Conservation (phyloP, 2,113 vertebrate genomes). For the Aegotheles bennettii region DNA sequence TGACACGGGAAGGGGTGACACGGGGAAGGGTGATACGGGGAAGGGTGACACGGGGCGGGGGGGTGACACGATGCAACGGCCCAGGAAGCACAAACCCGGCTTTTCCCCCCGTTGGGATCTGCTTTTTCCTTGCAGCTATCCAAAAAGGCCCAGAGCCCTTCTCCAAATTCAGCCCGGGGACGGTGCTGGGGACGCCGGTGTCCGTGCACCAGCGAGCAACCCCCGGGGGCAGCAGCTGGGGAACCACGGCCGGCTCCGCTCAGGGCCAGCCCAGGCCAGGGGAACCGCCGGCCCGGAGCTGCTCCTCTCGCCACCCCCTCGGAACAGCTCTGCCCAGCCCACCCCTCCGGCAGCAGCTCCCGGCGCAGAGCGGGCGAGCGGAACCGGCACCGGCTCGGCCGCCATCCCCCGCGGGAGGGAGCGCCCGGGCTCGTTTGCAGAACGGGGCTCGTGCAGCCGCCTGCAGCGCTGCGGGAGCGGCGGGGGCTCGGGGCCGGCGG, state of each 20-base stretch:
- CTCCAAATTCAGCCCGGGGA: background rate
- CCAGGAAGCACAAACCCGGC: background rate
- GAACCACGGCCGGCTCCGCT: background rate
- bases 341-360: too few species aligned
- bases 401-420: background rate
- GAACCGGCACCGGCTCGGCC: background rate
- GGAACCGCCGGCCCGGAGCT: background rate
- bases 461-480: too few species aligned
- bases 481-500: background rate
- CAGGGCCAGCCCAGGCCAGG: background rate
- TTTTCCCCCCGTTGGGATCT: too few species aligned
- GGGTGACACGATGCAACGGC: background rate
- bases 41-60: background rate
- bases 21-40: too few species aligned
- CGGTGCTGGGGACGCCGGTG: too few species aligned
- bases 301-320: background rate
- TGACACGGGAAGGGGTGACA: background rate
- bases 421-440: too few species aligned
- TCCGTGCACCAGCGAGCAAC: background rate
- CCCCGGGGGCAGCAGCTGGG: background rate
- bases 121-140: background rate
- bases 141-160: background rate
- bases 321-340: background rate
- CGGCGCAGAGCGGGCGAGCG: background rate
- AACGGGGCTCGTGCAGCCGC: too few species aligned